Evolutionary conservation across 2,113 vertebrate species (phyloP).

Genomic region (Anarrhichthys ocellatus): DNA sequence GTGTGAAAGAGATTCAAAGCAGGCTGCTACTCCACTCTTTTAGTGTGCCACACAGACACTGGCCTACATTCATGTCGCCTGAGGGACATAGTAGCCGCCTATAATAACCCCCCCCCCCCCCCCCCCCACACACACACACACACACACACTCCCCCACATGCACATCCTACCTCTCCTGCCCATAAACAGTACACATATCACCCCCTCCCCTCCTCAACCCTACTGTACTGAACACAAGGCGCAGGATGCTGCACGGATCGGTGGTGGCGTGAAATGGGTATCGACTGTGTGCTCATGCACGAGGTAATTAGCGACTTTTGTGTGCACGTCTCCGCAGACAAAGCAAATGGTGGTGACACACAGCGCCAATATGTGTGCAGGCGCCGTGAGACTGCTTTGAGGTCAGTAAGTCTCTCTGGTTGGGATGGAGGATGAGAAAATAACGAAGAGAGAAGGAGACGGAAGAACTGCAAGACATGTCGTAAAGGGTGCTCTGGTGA

Average conservation of each 20-base stretch:
- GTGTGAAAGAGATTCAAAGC: constrained; percentile 19
- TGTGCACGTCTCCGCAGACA: neutral
- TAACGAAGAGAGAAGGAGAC: neutral
- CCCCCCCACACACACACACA: constrained; percentile 19
- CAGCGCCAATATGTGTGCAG: constrained; percentile 21
- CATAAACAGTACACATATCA: constrained; percentile 1
- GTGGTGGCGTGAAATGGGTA: constrained; percentile 15
- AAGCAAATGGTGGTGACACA: constrained; percentile 16
- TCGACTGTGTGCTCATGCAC: constrained; percentile 29
- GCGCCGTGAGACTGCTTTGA: constrained; percentile 18
- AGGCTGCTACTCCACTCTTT: constrained; percentile 27
- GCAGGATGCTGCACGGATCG: constrained; percentile 22
- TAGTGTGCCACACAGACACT: constrained; percentile 70
- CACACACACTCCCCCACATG: neutral
- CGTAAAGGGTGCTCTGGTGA: neutral
- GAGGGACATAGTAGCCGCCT: constrained; percentile 58
- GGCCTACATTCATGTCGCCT: constrained; percentile 81
- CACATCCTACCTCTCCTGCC: neutral
- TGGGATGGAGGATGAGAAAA: neutral
- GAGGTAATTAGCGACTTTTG: neutral
- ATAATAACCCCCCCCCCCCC: constrained; percentile 28
- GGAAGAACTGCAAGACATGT: neutral
- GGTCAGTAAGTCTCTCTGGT: constrained; percentile 38
- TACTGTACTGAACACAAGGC: neutral
- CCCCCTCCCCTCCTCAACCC: neutral